Conservation (phyloP, 2,113 vertebrate species). For the Leucosticte australis region DNA sequence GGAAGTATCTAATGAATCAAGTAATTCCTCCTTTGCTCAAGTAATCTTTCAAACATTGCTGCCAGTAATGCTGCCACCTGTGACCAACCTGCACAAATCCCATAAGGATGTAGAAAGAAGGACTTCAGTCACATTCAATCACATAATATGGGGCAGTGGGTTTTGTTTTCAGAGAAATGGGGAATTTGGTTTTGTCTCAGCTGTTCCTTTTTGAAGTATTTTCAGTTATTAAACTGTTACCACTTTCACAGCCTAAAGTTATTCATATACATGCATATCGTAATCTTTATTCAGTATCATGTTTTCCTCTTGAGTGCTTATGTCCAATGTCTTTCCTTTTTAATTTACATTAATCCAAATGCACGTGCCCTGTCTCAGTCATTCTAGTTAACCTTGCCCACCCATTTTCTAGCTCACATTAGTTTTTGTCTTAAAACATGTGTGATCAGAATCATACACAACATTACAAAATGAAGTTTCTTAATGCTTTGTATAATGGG, state of each 20-base stretch:
- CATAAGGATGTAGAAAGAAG: background rate
- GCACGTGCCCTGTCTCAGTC: background rate
- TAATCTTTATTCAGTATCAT: background rate
- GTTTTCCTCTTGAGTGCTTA: background rate
- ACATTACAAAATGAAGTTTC: background rate
- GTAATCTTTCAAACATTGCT: background rate
- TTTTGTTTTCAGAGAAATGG: background rate
- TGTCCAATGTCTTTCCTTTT: background rate
- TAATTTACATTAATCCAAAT: background rate
- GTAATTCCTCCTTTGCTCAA: background rate
- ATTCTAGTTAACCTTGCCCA: background rate
- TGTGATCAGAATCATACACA: background rate
- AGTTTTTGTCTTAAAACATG: background rate
- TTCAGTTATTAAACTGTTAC: background rate
- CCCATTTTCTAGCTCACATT: background rate
- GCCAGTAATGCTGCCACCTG: background rate
- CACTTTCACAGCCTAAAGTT: background rate
- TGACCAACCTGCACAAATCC: background rate
- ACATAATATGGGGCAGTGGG: rapidly evolving
- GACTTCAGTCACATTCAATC: background rate
- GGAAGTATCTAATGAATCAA: background rate
- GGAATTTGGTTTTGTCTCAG: background rate
- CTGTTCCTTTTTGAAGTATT: background rate
- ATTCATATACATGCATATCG: background rate
- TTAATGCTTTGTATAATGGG: background rate